Percentiles rank a stretch among this genome's conserved stretches.
phyloP scores from a whole-genome alignment of 2,888 invertebrate species.

The Andrena fulva region DNA sequence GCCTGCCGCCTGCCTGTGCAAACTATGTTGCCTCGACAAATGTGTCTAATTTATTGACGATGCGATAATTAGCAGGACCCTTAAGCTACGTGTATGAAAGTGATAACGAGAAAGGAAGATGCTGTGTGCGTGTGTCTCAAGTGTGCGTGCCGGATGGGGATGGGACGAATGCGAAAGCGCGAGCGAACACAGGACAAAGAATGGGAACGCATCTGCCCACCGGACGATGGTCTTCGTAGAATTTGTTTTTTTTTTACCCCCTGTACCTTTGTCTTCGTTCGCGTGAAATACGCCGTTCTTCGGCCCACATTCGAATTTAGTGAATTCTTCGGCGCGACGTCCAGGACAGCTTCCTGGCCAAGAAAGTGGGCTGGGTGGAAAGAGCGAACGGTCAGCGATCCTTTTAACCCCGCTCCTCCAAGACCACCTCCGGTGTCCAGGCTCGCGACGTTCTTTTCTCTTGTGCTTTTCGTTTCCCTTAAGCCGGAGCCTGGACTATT shows the following conservation, averaged over 20 bases:
- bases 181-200: constrained; percentile 27
- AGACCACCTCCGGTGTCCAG: constrained; percentile 31
- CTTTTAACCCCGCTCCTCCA: too few relatives aligned
- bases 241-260: constrained; percentile 17
- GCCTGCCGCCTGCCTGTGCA: constrained; percentile 73
- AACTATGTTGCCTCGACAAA: constrained; percentile 76
- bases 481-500: constrained; percentile 81
- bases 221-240: constrained; percentile 35
- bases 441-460: constrained; percentile 21
- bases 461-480: constrained; percentile 45
- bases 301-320: constrained; percentile 28
- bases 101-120: constrained; percentile 34
- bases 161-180: constrained; percentile 29
- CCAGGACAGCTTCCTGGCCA: neutral
- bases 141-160: constrained; percentile 21
- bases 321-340: constrained; percentile 25
- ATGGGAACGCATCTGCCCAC: constrained; percentile 24
- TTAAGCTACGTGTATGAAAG: constrained; percentile 54
- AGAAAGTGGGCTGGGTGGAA: neutral
- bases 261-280: neutral
- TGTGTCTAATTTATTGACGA: constrained; percentile 76
- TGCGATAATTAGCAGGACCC: constrained; percentile 58
- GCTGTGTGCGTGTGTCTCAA: constrained; percentile 24
- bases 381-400: constrained; percentile 11
- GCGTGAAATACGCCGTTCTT: constrained; percentile 11